Percentiles rank a stretch among this genome's conserved stretches.
These are phyloP conservation scores for Percopsis omiscomaycus DNA, from an alignment of 2,797 vertebrate species.

Conservation along the genomic window DNA sequence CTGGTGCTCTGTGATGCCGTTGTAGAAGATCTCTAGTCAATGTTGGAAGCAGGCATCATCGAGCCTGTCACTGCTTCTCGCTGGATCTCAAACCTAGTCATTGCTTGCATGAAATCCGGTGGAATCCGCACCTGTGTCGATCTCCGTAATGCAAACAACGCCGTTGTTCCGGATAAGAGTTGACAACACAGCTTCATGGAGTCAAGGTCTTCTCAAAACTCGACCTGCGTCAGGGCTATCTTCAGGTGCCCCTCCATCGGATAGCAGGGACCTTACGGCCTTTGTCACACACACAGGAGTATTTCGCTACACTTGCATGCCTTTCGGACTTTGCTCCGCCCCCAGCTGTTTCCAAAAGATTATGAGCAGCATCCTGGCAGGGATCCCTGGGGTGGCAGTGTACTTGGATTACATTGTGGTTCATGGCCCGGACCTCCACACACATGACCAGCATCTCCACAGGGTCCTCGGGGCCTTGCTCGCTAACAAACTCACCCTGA, in stretches of 20 bases:
- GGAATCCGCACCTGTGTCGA: not conserved
- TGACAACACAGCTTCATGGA: not conserved
- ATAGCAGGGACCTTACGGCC: not conserved
- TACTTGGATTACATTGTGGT: not conserved
- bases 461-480: too few species aligned
- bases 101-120: conserved; percentile 2
- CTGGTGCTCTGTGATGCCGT: not conserved
- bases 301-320: not conserved
- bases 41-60: conserved; percentile 15
- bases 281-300: not conserved
- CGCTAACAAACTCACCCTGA: too few species aligned
- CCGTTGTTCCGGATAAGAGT: not conserved
- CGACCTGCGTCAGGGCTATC: not conserved
- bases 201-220: not conserved
- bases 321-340: not conserved
- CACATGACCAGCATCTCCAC: too few species aligned
- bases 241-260: not conserved
- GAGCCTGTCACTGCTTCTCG: conserved; percentile 16
- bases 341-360: not conserved
- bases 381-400: not conserved
- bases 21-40: conserved; percentile 1
- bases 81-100: conserved; percentile 18
- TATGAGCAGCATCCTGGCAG: not conserved
- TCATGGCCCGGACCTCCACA: too few species aligned
- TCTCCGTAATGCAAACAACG: not conserved